Conservation (phyloP, 2,113 vertebrate species). For the Triplophysa dalaica region DNA sequence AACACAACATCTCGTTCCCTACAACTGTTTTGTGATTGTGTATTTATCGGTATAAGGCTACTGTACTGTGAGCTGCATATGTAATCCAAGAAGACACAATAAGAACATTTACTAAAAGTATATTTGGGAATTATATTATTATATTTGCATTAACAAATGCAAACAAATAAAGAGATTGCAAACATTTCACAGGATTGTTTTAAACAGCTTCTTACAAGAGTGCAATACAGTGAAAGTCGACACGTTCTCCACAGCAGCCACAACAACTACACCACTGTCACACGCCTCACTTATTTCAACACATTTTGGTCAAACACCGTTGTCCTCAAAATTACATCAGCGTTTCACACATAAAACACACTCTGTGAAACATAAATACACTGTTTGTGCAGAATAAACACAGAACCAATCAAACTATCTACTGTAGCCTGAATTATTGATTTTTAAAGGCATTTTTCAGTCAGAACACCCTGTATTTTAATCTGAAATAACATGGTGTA, state of each 20-base stretch:
- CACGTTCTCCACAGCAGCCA: neutral
- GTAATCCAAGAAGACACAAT: neutral
- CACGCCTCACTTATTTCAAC: slow-evolving; percentile 17
- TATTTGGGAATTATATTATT: neutral
- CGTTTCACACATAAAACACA: neutral
- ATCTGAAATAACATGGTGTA: no score
- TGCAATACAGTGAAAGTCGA: neutral
- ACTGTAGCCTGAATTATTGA: neutral
- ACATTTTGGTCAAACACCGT: neutral
- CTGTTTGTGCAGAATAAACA: slow-evolving; percentile 8
- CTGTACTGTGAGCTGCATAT: neutral
- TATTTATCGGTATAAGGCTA: neutral
- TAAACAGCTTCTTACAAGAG: neutral
- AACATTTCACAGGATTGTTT: neutral
- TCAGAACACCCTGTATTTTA: neutral
- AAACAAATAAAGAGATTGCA: neutral
- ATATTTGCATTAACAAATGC: neutral
- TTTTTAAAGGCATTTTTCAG: neutral
- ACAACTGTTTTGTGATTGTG: neutral
- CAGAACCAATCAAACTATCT: neutral
- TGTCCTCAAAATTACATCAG: neutral
- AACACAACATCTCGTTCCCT: no score
- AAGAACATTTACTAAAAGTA: neutral
- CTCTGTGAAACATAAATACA: neutral
- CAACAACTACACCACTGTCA: neutral